phyloP scores from a whole-genome alignment of 2,113 vertebrate species.

The Heterotilapia buettikoferi region DNA sequence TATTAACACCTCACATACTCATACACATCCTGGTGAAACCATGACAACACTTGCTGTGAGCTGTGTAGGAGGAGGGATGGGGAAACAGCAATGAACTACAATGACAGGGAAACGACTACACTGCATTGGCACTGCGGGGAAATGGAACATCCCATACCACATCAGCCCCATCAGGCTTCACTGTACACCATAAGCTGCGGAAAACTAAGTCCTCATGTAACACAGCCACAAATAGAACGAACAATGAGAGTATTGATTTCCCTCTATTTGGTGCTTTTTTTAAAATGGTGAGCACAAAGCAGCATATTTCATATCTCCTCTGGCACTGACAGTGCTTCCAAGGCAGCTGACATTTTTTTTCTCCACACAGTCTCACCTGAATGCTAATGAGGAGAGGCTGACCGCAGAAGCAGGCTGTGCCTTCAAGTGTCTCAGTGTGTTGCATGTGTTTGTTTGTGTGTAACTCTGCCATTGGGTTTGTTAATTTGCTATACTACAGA shows the following conservation, averaged over 20 bases:
- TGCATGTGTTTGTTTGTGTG: not conserved
- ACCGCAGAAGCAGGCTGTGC: not conserved
- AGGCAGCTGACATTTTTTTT: not conserved
- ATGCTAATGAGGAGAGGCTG: constrained; percentile 31
- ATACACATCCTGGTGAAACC: constrained; percentile 33
- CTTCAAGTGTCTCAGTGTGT: not conserved
- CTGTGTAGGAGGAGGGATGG: constrained; percentile 7
- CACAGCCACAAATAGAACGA: constrained; percentile 16
- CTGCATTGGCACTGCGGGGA: constrained; percentile 46
- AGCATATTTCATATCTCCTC: not conserved
- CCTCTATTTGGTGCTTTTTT: not conserved
- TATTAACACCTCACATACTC: constrained; percentile 23
- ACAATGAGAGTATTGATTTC: constrained; percentile 26
- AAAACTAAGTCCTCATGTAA: constrained; percentile 6
- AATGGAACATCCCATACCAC: not conserved
- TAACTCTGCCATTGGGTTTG: not conserved
- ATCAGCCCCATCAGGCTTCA: not conserved
- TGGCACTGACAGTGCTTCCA: not conserved
- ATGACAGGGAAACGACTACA: constrained; percentile 12
- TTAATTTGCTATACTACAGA: not conserved
- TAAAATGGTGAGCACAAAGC: not conserved
- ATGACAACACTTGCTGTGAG: constrained; percentile 50
- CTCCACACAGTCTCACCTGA: constrained; percentile 24
- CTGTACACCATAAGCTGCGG: not conserved
- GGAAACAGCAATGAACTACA: constrained; percentile 11